These are phyloP conservation scores for Neomonachus schauinslandi DNA, from an alignment of 2,113 vertebrate species.

Conservation along the genomic window DNA sequence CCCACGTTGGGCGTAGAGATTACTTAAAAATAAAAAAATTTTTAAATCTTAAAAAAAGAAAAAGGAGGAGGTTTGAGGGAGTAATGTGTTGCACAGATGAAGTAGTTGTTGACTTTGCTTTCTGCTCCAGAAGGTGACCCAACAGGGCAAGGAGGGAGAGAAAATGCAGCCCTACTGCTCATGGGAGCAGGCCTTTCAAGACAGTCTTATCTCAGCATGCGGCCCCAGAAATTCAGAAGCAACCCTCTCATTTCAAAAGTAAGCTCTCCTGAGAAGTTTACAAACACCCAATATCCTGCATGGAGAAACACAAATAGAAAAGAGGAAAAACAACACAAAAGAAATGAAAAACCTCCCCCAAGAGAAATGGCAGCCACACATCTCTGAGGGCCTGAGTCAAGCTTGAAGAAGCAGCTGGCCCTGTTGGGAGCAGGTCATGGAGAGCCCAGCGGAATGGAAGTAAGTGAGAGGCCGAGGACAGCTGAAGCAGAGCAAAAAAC, in stretches of 20 bases:
- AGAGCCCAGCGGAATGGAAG: background rate
- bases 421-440: slow-evolving; percentile 68
- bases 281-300: slow-evolving; percentile 49
- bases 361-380: slow-evolving; percentile 11
- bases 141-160: background rate
- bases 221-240: slow-evolving; percentile 52
- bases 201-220: background rate
- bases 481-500: slow-evolving; percentile 74
- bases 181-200: slow-evolving; percentile 53
- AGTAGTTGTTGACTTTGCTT: background rate
- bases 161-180: background rate
- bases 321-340: slow-evolving; percentile 27
- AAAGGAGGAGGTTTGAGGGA: background rate
- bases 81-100: background rate
- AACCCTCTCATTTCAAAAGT: slow-evolving; percentile 35
- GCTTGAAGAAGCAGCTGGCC: slow-evolving; percentile 43
- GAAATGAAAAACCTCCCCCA: slow-evolving; percentile 3
- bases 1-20: background rate
- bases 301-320: slow-evolving; percentile 42
- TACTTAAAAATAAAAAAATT: background rate
- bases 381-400: background rate
- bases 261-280: slow-evolving; percentile 58
- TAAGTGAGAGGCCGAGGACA: slow-evolving; percentile 55
- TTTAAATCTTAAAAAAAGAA: background rate
- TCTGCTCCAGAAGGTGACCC: background rate